These are phyloP conservation scores for Ennomos erosarius DNA, from an alignment of 2,888 invertebrate species.

Conservation along the genomic window DNA sequence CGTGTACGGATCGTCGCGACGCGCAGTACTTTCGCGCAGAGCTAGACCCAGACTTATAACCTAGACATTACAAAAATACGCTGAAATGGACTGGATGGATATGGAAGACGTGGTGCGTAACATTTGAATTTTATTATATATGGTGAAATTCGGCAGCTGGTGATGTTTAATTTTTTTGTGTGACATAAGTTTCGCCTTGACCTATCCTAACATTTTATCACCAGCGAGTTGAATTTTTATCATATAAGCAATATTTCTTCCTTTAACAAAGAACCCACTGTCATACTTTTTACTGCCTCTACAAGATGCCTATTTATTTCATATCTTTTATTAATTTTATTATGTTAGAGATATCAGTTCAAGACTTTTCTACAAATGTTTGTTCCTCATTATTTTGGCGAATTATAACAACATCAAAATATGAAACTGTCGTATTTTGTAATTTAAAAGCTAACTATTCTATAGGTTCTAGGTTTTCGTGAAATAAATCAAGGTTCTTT, in stretches of 20 bases:
- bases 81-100: conserved; percentile 83
- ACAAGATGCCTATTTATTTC: background rate
- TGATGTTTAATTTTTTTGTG: conserved; percentile 44
- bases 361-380: background rate
- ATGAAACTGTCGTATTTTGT: too few relatives aligned
- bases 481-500: too few relatives aligned
- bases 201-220: conserved; percentile 82
- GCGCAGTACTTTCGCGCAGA: conserved; percentile 76
- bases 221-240: conserved; percentile 60
- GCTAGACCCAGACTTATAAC: conserved; percentile 63
- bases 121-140: conserved; percentile 31
- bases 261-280: conserved; percentile 3
- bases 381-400: background rate
- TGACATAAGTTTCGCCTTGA: conserved; percentile 67
- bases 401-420: too few relatives aligned
- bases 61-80: conserved; percentile 63
- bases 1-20: conserved; percentile 81
- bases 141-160: conserved; percentile 25
- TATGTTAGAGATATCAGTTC: background rate
- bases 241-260: conserved; percentile 47
- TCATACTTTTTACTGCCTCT: conserved; percentile 6
- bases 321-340: background rate
- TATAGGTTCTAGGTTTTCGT: too few relatives aligned
- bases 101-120: conserved; percentile 80
- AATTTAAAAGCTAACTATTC: too few relatives aligned